Evolutionary conservation across 2,888 invertebrate species (phyloP).

Genomic region (Vesta saturnalis): DNA sequence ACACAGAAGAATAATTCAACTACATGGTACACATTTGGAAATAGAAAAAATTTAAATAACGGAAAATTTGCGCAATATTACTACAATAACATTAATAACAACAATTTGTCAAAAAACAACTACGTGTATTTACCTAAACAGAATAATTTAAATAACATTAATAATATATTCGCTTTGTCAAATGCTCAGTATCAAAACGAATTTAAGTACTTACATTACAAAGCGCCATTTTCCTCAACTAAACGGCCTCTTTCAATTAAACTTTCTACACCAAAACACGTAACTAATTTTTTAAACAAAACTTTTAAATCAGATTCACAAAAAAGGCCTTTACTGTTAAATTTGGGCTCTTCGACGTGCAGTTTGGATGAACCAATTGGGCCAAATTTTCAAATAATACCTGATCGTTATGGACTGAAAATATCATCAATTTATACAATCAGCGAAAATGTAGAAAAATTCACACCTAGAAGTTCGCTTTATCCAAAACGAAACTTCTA

Average conservation of each 20-base stretch:
- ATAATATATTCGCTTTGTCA: slow-evolving; percentile 54
- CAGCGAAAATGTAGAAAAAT: slow-evolving; percentile 60
- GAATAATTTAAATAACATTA: slow-evolving; percentile 57
- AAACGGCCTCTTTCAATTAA: slow-evolving; percentile 62
- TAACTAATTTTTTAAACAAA: slow-evolving; percentile 59
- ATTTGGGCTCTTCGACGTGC: slow-evolving; percentile 39
- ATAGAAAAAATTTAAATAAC: slow-evolving; percentile 54
- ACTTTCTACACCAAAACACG: slow-evolving; percentile 60
- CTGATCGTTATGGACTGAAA: slow-evolving; percentile 66
- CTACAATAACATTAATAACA: slow-evolving; percentile 59
- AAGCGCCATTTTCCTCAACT: slow-evolving; percentile 67
- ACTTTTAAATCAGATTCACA: slow-evolving; percentile 61
- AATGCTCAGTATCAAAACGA: slow-evolving; percentile 44
- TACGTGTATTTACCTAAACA: slow-evolving; percentile 49
- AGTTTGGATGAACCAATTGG: slow-evolving; percentile 42
- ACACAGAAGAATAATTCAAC: slow-evolving; percentile 49
- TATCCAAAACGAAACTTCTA: slow-evolving; percentile 59
- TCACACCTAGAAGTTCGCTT: slow-evolving; percentile 54
- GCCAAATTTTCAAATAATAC: slow-evolving; percentile 61
- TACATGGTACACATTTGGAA: slow-evolving; percentile 51
- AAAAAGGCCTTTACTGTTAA: slow-evolving; percentile 60
- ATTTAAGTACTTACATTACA: slow-evolving; percentile 53
- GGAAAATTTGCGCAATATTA: slow-evolving; percentile 57
- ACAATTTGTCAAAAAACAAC: slow-evolving; percentile 55
- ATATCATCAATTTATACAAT: slow-evolving; percentile 65